These are phyloP conservation scores for Achatina immaculata DNA, from an alignment of 1,140 invertebrate genomes.

Conservation along the genomic window DNA sequence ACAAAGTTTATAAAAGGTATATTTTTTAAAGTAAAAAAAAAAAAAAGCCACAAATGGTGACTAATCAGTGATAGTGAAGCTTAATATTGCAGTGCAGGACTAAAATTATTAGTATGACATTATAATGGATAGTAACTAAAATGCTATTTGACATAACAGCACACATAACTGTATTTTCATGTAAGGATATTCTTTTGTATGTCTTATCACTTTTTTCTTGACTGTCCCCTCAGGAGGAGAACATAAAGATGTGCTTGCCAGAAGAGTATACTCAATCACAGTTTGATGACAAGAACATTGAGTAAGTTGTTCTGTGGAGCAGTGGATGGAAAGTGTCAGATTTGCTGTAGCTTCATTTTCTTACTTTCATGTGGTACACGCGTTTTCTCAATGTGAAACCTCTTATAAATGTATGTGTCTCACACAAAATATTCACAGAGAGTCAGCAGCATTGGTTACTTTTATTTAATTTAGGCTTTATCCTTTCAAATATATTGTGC, in stretches of 20 bases:
- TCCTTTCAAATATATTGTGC: not conserved
- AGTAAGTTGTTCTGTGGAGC: constrained; percentile 51
- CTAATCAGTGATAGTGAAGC: not conserved
- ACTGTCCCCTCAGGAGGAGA: constrained; percentile 57
- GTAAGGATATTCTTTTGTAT: too few relatives aligned
- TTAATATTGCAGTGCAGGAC: not conserved
- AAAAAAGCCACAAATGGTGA: too few relatives aligned
- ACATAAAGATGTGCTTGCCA: constrained; percentile 58
- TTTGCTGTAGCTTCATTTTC: not conserved
- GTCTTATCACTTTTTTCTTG: constrained; percentile 24
- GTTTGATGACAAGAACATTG: constrained; percentile 56
- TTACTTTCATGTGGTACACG: not conserved
- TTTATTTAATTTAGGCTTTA: not conserved
- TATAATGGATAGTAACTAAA: not conserved
- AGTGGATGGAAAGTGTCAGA: not conserved
- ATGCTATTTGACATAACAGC: not conserved
- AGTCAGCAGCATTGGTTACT: not conserved
- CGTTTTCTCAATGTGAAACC: not conserved
- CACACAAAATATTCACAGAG: not conserved
- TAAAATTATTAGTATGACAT: not conserved
- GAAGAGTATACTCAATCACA: constrained; percentile 51
- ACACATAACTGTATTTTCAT: constrained; percentile 18
- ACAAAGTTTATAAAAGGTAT: too few relatives aligned
- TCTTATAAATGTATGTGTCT: not conserved
- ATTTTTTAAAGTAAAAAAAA: too few relatives aligned